A percentile compares a stretch with the other conserved stretches of the same genome.
Evolutionary conservation across 2,113 vertebrate genomes (phyloP).

Genomic region (Isichthys henryi): DNA sequence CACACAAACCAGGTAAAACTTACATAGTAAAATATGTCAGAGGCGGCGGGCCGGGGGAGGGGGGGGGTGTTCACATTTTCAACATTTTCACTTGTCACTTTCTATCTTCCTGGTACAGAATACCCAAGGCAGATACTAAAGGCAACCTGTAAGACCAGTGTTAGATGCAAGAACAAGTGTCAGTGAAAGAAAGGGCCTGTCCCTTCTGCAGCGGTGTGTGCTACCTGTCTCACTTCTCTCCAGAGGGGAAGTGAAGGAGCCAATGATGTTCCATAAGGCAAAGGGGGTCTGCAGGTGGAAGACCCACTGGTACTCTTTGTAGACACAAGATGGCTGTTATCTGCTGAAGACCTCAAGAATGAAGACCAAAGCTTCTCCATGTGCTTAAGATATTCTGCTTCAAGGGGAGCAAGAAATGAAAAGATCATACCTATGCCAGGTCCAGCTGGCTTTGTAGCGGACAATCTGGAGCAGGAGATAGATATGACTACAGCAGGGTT

Average conservation of each 20-base stretch:
- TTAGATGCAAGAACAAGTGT: background rate
- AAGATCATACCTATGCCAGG: background rate
- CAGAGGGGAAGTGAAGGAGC: background rate
- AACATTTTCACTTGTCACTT: background rate
- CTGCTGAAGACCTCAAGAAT: background rate
- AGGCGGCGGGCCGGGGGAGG: background rate
- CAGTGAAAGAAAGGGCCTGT: background rate
- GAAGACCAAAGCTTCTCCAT: background rate
- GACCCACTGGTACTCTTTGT: background rate
- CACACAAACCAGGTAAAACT: background rate
- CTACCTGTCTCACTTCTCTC: background rate
- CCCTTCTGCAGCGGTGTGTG: background rate
- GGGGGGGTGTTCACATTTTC: background rate
- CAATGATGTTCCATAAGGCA: background rate
- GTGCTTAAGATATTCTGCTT: background rate
- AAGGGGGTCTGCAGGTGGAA: background rate
- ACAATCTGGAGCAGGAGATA: conserved; percentile 1
- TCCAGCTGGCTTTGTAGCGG: background rate
- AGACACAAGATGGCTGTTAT: background rate
- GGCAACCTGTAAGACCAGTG: background rate
- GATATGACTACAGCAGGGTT: background rate
- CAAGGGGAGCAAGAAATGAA: background rate
- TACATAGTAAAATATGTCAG: background rate
- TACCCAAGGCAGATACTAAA: background rate
- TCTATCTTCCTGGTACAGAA: background rate